Base-by-base conservation (phyloP, 1,140 invertebrate species). In the Drosophila equinoxialis region DNA sequence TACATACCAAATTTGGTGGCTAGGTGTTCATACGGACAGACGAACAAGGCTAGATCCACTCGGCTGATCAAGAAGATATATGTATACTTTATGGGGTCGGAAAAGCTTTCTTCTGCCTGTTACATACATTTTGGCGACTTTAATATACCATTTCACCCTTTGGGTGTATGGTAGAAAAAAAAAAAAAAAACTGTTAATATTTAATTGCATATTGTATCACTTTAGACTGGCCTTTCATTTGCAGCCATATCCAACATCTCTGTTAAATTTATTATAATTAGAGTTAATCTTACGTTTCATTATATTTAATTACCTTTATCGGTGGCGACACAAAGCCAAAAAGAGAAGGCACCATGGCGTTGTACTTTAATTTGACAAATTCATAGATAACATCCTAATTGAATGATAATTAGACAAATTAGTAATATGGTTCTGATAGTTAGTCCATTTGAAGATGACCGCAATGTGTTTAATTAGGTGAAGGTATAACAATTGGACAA, bases 281-380 rank as follows among this genome's bases (percentile, higher is more conserved):
- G 84, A 78, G 80, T 80, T 87, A 87, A 87, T 89, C 84, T 89
- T 83, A 76, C 74, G 68, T 75, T 89, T 89, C 89, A 87, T 87
- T 89, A 87, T 74, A 80, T 84, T 89, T 77, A 76, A 87, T 87
- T 87, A 77, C 80, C 77, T 71, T 72, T 51, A 51, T 51, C 45
- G 20, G 20, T 79, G 74, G 37, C 57, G 30, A 37, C 42, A 59
- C 13, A 61, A 60, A 11, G 41, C 20, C 11, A 13, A 39, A 41
- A 45, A 8, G 23, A 39, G 51, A 54, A 45, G 13, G n/a, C 11
- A 55, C 13, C 6, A 48, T 55, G 63, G 37, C 6, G 8, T 23
- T 11, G 69, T 86, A 73, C 82, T 87, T 79, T 71, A 72, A 57
- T 71, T 64, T 76, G 79, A 82, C 86, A 79, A 85, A 85, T 85